Conservation (phyloP, 2,797 vertebrate genomes). For the Pseudochromis fuscus region DNA sequence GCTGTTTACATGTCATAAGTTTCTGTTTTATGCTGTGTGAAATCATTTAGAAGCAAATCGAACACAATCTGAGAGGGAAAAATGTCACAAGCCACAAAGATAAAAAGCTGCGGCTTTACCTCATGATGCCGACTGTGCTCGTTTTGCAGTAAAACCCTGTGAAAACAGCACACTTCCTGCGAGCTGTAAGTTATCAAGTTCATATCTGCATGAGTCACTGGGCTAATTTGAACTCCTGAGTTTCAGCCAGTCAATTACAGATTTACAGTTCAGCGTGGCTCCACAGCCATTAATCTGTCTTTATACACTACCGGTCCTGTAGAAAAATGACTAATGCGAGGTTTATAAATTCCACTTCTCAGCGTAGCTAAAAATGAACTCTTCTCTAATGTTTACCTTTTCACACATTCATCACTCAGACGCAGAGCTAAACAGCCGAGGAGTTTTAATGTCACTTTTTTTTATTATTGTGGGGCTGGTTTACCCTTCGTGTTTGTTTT, state of each 20-base stretch:
- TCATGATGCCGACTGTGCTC: slow-evolving; percentile 21
- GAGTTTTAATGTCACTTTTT: slow-evolving; percentile 33
- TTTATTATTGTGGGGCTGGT: background rate
- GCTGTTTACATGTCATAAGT: slow-evolving; percentile 61
- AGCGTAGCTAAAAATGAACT: slow-evolving; percentile 45
- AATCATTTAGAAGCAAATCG: slow-evolving; percentile 31
- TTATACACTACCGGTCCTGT: slow-evolving; percentile 1
- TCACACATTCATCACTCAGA: slow-evolving; percentile 34
- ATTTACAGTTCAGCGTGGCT: slow-evolving; percentile 55
- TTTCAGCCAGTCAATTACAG: slow-evolving; percentile 61
- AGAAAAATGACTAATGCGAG: slow-evolving; percentile 50
- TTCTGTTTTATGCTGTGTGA: slow-evolving; percentile 33
- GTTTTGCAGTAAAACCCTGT: slow-evolving; percentile 48
- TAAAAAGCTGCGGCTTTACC: slow-evolving; percentile 27
- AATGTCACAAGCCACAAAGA: slow-evolving; percentile 16
- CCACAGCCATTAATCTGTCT: slow-evolving; percentile 51
- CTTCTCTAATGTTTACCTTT: slow-evolving; percentile 55
- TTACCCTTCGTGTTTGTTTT: slow-evolving; percentile 67
- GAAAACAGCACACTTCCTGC: slow-evolving; percentile 72
- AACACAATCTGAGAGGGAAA: slow-evolving; percentile 35
- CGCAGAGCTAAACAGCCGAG: slow-evolving; percentile 21
- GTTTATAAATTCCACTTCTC: slow-evolving; percentile 49
- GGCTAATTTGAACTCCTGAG: slow-evolving; percentile 64
- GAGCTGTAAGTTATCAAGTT: slow-evolving; percentile 62
- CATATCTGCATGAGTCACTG: slow-evolving; percentile 72